Evolutionary conservation across 2,888 invertebrate genomes (phyloP).

Genomic region (Cancer borealis): DNA sequence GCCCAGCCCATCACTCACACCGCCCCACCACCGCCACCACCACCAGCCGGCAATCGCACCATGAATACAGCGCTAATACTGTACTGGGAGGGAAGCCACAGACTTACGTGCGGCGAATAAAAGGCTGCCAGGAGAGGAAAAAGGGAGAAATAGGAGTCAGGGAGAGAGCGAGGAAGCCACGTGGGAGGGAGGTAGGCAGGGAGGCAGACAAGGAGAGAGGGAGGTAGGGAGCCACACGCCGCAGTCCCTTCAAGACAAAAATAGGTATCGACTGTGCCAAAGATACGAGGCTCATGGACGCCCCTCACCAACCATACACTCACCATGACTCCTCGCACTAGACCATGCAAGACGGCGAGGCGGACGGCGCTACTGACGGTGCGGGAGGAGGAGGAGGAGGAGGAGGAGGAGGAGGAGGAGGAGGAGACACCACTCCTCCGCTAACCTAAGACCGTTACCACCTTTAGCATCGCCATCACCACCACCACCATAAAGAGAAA

Average conservation of each 20-base stretch:
- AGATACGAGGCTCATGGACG: slow-evolving; percentile 13
- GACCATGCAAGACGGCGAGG: background rate
- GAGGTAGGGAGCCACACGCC: slow-evolving; percentile 28
- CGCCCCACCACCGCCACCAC: background rate
- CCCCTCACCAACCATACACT: background rate
- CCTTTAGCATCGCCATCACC: background rate
- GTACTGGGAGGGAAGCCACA: background rate
- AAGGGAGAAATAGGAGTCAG: background rate
- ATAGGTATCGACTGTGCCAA: background rate
- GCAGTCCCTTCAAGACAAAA: slow-evolving; percentile 29
- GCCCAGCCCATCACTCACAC: background rate
- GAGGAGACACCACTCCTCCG: background rate
- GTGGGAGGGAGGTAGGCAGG: slow-evolving; percentile 36
- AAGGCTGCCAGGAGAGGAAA: background rate
- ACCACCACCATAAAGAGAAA: background rate
- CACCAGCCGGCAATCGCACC: background rate
- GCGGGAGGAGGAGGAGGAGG: background rate
- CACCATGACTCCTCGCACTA: background rate
- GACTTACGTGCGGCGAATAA: background rate
- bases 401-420: too few species aligned
- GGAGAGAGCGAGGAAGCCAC: slow-evolving; percentile 23
- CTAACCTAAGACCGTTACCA: background rate
- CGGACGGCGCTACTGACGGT: background rate
- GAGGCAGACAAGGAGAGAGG: background rate
- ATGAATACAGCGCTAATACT: background rate